These are phyloP conservation scores for Drosophila bunnanda DNA, from an alignment of 2,888 invertebrate species.

Conservation along the genomic window DNA sequence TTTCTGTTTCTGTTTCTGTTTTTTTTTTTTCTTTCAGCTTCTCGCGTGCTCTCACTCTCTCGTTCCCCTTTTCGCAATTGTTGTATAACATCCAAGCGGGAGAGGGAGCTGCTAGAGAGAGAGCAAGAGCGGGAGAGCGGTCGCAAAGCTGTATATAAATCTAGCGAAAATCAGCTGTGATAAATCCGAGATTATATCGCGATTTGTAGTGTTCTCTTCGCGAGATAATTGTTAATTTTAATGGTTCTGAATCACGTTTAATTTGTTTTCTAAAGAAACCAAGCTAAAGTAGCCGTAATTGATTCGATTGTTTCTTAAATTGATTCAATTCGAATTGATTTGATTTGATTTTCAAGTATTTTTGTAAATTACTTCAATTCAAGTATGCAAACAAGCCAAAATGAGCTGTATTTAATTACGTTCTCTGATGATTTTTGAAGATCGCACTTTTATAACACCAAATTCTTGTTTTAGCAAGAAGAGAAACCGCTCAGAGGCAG, in stretches of 20 bases:
- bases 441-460: neutral
- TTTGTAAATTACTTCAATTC: neutral
- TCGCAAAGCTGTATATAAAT: constrained; percentile 34
- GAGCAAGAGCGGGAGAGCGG: constrained; percentile 11
- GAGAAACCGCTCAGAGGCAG: neutral
- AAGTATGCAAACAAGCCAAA: neutral
- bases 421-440: neutral
- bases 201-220: neutral
- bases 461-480: neutral
- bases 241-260: neutral
- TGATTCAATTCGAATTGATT: neutral
- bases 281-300: neutral
- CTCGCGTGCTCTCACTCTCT: constrained; percentile 10
- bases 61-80: constrained; percentile 51
- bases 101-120: constrained; percentile 15
- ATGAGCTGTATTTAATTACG: neutral
- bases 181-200: constrained; percentile 4
- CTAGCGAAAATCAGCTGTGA: constrained; percentile 23
- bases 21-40: constrained; percentile 12
- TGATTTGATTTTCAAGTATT: neutral
- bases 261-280: neutral
- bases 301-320: neutral
- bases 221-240: neutral
- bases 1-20: constrained; percentile 4
- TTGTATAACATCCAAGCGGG: constrained; percentile 62